Evolutionary conservation across 2,113 vertebrate species (phyloP), one percentile per base, ranked within the genome.

Genomic region (Corythoichthys intestinalis): DNA sequence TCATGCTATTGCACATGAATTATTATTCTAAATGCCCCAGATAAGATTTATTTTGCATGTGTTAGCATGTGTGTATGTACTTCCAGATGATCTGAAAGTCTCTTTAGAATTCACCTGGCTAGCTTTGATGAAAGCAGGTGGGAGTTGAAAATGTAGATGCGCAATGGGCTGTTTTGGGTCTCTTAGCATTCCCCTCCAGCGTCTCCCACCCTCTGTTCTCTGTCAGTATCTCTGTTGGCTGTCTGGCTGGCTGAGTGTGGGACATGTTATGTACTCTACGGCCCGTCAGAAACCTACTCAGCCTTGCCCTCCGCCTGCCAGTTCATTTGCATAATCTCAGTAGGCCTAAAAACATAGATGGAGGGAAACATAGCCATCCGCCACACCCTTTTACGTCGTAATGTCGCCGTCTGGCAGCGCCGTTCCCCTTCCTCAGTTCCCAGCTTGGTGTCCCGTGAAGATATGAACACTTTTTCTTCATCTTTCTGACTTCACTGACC

Each of bases 241-340:
- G 79, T 82, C 85, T 84, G 85, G 77, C 89, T 87, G 78, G 78
- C 83, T 89, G 88, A 90, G 82, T 85, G 85, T 83, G 85, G 90
- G 90, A 90, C 92, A 91, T 91, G 91, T 90, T 92, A 90, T 92
- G 90, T 89, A 90, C 86, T 92, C 87, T 89, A 91, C 85, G 88
- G 91, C 88, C 91, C 91, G 91, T 93, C 92, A 92, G 91, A 89
- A 89, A 88, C 90, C 90, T 91, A 89, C 89, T 92, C 92, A 93
- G 86, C 91, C 92, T 91, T 93, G 90, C 85, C 89, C 88, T 88
- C 80, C 75, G 82, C 78, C 89, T 91, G 91, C 92, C 86, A 88
- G 88, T 88, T 84, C 84, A 92, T 93, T 93, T 92, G 88, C 92
- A 93, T 93, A 92, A 91, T 89, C 85, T 90, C 85, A 70, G 87